Evolutionary conservation across 2,888 invertebrate species (phyloP).

Genomic region (Orgyia antiqua): DNA sequence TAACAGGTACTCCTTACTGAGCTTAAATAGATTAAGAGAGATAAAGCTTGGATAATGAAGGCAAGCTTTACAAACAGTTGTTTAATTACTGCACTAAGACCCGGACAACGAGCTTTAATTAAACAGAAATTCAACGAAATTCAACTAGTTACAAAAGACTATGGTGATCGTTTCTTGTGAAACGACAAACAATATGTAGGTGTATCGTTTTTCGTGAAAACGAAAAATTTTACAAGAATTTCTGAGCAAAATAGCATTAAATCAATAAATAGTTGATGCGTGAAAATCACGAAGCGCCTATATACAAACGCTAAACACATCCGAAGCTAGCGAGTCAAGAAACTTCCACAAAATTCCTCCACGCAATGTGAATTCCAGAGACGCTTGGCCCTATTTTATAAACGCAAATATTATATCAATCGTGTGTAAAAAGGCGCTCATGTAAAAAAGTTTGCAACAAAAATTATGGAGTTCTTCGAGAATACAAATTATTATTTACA

Average conservation of each 20-base stretch:
- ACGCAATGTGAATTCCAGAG: slow-evolving; percentile 29
- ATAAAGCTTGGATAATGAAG: slow-evolving; percentile 37
- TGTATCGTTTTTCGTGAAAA: neutral
- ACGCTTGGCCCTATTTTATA: slow-evolving; percentile 22
- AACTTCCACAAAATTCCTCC: slow-evolving; percentile 30
- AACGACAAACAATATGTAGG: slow-evolving; percentile 7
- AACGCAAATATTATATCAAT: slow-evolving; percentile 18
- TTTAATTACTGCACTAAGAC: slow-evolving; percentile 35
- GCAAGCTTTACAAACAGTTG: slow-evolving; percentile 36
- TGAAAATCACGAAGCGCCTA: slow-evolving; percentile 11
- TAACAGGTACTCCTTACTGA: slow-evolving; percentile 28
- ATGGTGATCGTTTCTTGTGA: slow-evolving; percentile 10
- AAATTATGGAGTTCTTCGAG: no score
- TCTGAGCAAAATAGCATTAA: slow-evolving; percentile 4
- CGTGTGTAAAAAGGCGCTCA: slow-evolving; percentile 9
- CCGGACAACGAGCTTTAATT: slow-evolving; percentile 32
- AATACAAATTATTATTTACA: no score
- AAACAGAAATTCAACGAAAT: slow-evolving; percentile 27
- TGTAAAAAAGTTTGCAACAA: no score
- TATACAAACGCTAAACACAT: slow-evolving; percentile 21
- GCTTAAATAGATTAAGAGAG: slow-evolving; percentile 43
- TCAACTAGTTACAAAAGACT: slow-evolving; percentile 18
- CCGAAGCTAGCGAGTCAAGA: slow-evolving; percentile 29
- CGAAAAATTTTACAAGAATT: slow-evolving; percentile 3
- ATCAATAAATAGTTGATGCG: slow-evolving; percentile 19